Evolutionary conservation across 2,797 vertebrate genomes (phyloP).

Genomic region (Enteromius viviparus): DNA sequence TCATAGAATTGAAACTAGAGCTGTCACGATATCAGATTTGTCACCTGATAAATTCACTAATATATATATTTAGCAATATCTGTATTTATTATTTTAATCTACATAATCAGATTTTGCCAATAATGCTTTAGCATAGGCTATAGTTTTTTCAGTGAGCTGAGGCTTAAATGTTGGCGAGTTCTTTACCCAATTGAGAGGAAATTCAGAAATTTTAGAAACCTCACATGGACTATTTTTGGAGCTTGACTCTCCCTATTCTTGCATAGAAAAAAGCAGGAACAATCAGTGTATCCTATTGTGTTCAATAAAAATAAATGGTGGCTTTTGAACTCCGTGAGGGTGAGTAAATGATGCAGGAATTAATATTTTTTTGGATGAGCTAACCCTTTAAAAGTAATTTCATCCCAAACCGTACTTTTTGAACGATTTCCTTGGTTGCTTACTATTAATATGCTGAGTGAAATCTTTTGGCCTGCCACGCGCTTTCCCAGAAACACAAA

Average conservation of each 20-base stretch:
- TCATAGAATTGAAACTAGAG: not conserved
- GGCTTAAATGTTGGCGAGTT: not conserved
- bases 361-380: not conserved
- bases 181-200: not conserved
- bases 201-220: not conserved
- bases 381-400: constrained; percentile 19
- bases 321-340: not conserved
- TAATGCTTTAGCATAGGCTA: not conserved
- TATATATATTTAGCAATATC: not conserved
- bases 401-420: constrained; percentile 18
- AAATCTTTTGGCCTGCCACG: constrained; percentile 30
- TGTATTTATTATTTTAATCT: not conserved
- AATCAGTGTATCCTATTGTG: not conserved
- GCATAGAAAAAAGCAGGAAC: not conserved
- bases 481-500: constrained; percentile 25
- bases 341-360: constrained; percentile 16
- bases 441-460: not conserved
- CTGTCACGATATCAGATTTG: not conserved
- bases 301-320: not conserved
- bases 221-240: not conserved
- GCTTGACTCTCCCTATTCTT: not conserved
- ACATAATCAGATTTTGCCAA: not conserved
- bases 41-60: too few species aligned
- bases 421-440: not conserved
- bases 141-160: not conserved